Evolutionary conservation across 2,113 vertebrate species (phyloP), one percentile per base, ranked within the genome.

Genomic region (Eupsittula cactorum): DNA sequence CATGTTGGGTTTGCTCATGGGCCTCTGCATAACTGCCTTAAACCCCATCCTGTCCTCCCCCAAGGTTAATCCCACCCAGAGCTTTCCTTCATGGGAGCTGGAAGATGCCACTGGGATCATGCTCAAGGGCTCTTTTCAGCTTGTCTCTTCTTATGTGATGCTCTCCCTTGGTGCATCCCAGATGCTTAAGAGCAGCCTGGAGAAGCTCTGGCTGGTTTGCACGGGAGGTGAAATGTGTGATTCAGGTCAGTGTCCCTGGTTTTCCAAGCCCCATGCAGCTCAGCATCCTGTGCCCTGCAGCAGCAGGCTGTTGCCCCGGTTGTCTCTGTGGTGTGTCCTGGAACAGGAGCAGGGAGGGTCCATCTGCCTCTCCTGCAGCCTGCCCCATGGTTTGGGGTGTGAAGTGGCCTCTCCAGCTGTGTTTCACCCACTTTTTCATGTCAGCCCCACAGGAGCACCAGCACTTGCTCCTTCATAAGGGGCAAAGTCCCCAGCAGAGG

Each of bases 31-130:
- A 33, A 39, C 93, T 93, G 94, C 96, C 95, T 94, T 96, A 95
- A 95, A n/a, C n/a, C 78, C 39, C 20, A 1, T 31, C 84, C 83
- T 8, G 0, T 3, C 63, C 24, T 2, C 33, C 0, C 6, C 24
- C 39, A 23, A 50, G 82, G 35, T 42, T 14, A 1, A 71, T 16
- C 81, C 83, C 57, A 44, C 0, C 69, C 7, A 16, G 44, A 55
- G n/a, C 23, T 82, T 64, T 11, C 67, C 76, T 28, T 33, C 0
- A 0, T 3, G 3, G 13, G 27, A 50, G 7, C 35, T 7, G 9
- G 39, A 64, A 49, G 7, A 2, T 0, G 7, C 11, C 0, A 0
- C 78, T 35, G 82, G 71, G 44, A 31, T 69, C 0, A 0, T 0
- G 0, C 6, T 53, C 49, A 2, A 0, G 29, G 50, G 7, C 10